These are phyloP conservation scores for Biston betularia DNA, from an alignment of 2,888 invertebrate species.

Conservation along the genomic window DNA sequence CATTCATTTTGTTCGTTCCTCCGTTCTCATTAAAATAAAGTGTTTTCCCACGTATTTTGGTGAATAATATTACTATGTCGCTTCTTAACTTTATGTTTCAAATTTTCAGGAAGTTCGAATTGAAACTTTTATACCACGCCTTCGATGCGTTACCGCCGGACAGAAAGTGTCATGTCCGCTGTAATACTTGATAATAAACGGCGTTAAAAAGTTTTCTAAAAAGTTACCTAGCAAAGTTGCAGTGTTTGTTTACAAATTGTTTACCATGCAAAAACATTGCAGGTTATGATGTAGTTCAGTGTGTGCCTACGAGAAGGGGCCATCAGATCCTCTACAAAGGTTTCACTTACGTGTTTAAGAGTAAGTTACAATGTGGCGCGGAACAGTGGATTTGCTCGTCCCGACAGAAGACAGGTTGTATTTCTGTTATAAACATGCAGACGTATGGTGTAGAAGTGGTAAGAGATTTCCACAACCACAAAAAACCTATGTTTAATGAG, in stretches of 20 bases:
- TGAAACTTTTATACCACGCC: slow-evolving; percentile 13
- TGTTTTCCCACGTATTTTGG: slow-evolving; percentile 61
- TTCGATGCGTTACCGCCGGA: slow-evolving; percentile 26
- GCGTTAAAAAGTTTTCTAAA: slow-evolving; percentile 23
- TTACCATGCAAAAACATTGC: slow-evolving; percentile 51
- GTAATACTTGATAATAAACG: slow-evolving; percentile 38
- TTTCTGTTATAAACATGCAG: slow-evolving; percentile 80
- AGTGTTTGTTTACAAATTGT: slow-evolving; percentile 43
- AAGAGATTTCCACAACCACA: slow-evolving; percentile 80
- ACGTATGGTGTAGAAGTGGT: slow-evolving; percentile 76
- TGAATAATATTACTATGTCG: slow-evolving; percentile 23
- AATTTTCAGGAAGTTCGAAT: slow-evolving; percentile 28
- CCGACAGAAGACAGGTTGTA: slow-evolving; percentile 81
- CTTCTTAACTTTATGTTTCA: slow-evolving; percentile 27
- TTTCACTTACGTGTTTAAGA: slow-evolving; percentile 79
- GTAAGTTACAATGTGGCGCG: slow-evolving; percentile 77
- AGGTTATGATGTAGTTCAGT: slow-evolving; percentile 79
- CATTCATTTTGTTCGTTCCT: slow-evolving; percentile 50
- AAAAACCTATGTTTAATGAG: slow-evolving; percentile 77
- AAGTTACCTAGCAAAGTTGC: slow-evolving; percentile 17
- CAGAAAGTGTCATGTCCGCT: slow-evolving; percentile 40
- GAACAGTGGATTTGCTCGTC: slow-evolving; percentile 81
- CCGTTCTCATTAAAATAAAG: slow-evolving; percentile 55
- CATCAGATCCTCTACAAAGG: slow-evolving; percentile 79
- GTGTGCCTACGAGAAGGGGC: slow-evolving; percentile 79